A percentile compares a stretch with the other conserved stretches of the same genome.
Evolutionary conservation across 2,888 invertebrate genomes (phyloP).

Genomic region (Silvanus unidentatus): DNA sequence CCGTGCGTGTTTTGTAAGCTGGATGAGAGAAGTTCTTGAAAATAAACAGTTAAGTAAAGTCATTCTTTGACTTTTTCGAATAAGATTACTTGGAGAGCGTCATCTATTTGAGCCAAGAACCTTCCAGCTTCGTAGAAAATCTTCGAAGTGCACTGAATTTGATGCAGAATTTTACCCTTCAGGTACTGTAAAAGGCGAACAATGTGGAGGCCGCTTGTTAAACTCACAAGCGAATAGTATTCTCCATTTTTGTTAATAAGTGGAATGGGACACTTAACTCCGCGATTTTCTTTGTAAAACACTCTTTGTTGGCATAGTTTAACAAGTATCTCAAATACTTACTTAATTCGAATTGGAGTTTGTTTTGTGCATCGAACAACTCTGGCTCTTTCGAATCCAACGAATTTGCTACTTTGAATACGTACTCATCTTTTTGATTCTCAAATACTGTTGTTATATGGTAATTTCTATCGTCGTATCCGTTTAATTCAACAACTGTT

Average conservation of each 20-base stretch:
- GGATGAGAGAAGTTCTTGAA: slow-evolving; percentile 65
- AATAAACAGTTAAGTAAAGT: slow-evolving; percentile 9
- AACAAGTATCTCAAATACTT: no score
- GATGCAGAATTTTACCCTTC: slow-evolving; percentile 63
- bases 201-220: slow-evolving; percentile 54
- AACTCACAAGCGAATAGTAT: slow-evolving; percentile 53
- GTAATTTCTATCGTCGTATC: slow-evolving; percentile 77
- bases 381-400: slow-evolving; percentile 66
- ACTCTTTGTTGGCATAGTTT: no score
- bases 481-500: slow-evolving; percentile 58
- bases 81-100: slow-evolving; percentile 56
- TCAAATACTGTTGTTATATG: slow-evolving; percentile 56
- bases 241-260: slow-evolving; percentile 62
- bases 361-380: slow-evolving; percentile 69
- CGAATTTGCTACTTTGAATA: slow-evolving; percentile 78
- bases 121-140: slow-evolving; percentile 68
- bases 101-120: slow-evolving; percentile 64
- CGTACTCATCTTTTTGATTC: slow-evolving; percentile 59
- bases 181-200: slow-evolving; percentile 72
- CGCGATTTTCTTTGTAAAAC: no score
- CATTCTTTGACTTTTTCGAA: not conserved
- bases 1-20: slow-evolving; percentile 58
- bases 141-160: slow-evolving; percentile 55
- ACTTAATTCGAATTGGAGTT: slow-evolving; percentile 67
- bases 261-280: slow-evolving; percentile 64